Evolutionary conservation across 2,797 vertebrate species (phyloP).

Genomic region (Limosa lapponica): DNA sequence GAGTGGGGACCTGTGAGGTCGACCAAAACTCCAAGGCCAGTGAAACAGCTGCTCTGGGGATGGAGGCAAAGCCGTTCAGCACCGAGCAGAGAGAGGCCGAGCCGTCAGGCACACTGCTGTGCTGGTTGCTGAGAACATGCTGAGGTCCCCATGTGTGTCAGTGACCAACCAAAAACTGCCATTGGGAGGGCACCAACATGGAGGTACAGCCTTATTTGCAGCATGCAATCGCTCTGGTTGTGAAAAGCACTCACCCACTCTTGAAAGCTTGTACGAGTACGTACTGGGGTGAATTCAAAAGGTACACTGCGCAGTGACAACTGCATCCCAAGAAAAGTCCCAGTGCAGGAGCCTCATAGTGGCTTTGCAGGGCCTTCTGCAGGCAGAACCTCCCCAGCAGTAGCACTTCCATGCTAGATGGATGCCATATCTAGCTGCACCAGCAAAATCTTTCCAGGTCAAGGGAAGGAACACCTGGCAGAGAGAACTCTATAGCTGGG

Average conservation of each 20-base stretch:
- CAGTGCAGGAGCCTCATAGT: rapidly evolving
- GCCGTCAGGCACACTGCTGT: neutral
- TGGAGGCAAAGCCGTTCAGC: neutral
- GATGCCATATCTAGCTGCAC: neutral
- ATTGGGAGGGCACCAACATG: neutral
- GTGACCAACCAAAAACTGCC: neutral
- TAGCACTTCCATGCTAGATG: neutral
- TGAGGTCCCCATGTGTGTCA: rapidly evolving
- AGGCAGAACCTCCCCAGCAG: neutral
- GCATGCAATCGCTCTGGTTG: neutral
- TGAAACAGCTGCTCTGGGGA: neutral
- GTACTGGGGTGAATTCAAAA: neutral
- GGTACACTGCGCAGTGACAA: neutral
- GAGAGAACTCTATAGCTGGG: neutral
- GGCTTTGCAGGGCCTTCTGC: neutral
- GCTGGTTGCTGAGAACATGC: neutral
- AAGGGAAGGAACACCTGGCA: neutral
- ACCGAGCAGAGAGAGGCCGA: neutral
- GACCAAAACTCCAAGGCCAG: neutral
- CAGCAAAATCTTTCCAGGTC: neutral
- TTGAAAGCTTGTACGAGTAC: neutral
- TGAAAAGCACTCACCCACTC: neutral
- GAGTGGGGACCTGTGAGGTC: neutral
- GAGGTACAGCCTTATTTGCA: neutral
- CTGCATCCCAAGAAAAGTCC: neutral